Conservation (phyloP, 2,113 vertebrate species). For the Marmota monax region DNA sequence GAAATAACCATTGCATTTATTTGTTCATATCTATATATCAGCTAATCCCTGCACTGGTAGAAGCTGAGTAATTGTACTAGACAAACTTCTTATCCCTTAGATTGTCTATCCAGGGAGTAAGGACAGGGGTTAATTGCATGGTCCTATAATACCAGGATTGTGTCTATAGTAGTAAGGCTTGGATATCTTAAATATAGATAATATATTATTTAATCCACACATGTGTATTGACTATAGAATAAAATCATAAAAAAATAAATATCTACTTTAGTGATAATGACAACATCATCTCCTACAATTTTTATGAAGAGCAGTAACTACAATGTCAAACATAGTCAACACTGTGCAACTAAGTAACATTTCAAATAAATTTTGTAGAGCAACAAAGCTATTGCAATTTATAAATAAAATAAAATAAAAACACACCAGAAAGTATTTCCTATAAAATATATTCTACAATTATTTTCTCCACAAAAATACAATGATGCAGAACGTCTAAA, state of each 20-base stretch:
- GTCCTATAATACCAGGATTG: background rate
- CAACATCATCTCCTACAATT: background rate
- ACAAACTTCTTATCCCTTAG: background rate
- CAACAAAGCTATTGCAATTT: background rate
- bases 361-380: conserved; percentile 10
- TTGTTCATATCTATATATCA: background rate
- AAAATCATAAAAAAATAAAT: conserved; percentile 44
- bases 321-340: background rate
- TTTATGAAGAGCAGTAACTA: background rate
- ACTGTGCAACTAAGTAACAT: background rate
- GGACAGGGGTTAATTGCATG: background rate
- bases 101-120: background rate
- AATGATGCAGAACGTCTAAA: conserved; percentile 54
- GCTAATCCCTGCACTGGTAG: background rate
- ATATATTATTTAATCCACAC: background rate
- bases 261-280: background rate
- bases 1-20: background rate
- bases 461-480: conserved; percentile 72
- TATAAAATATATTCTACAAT: conserved; percentile 35
- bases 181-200: background rate
- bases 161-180: background rate
- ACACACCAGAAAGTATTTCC: background rate
- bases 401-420: background rate
- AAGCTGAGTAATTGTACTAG: background rate
- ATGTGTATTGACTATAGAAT: background rate